Evolutionary conservation across 2,797 vertebrate genomes (phyloP).

Genomic region (Manis javanica): DNA sequence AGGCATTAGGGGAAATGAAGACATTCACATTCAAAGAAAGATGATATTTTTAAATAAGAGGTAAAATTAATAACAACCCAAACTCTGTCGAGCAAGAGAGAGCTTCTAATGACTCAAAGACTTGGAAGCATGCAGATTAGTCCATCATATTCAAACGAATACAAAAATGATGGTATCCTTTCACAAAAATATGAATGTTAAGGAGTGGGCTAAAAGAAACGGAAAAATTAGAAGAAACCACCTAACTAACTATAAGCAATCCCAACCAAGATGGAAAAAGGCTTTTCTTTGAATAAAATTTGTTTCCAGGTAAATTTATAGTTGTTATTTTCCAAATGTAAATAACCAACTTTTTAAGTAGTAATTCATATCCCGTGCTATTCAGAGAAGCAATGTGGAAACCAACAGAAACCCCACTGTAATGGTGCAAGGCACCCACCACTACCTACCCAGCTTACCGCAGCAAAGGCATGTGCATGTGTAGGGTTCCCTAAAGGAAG

Average conservation of each 20-base stretch:
- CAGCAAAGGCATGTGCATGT: not conserved
- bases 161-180: not conserved
- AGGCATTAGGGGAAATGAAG: slow-evolving; percentile 75
- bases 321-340: slow-evolving; percentile 30
- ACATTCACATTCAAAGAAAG: slow-evolving; percentile 71
- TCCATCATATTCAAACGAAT: not conserved
- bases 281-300: not conserved
- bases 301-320: slow-evolving; percentile 18
- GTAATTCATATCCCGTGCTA: not conserved
- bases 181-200: not conserved
- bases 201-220: not conserved
- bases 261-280: not conserved
- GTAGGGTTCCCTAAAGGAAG: not conserved
- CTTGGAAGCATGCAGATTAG: not conserved
- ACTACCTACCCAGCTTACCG: not conserved
- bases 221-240: not conserved
- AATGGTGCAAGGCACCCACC: not conserved
- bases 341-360: slow-evolving; percentile 39
- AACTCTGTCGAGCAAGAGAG: slow-evolving; percentile 44
- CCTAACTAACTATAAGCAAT: not conserved
- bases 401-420: not conserved
- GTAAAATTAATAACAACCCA: slow-evolving; percentile 72
- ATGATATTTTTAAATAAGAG: slow-evolving; percentile 74
- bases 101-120: slow-evolving; percentile 18
- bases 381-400: not conserved